Percentiles rank a stretch among this genome's conserved stretches.
phyloP scores from a whole-genome alignment of 2,888 invertebrate genomes.

The Clepsis dumicolana region DNA sequence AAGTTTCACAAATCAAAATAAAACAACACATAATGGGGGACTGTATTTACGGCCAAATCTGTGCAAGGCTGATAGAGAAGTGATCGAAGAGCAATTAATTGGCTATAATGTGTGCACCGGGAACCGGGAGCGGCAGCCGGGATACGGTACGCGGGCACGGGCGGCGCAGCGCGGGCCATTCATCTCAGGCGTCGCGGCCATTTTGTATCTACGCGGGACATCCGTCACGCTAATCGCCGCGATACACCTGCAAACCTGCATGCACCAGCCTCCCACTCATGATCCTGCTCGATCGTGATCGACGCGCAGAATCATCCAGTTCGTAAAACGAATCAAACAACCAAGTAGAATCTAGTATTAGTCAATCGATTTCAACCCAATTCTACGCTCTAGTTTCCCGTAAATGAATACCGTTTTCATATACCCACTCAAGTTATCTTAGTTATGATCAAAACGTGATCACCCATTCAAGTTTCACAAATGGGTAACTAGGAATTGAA shows the following conservation, averaged over 20 bases:
- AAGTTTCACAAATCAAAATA: background rate
- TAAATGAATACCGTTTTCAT: conserved; percentile 73
- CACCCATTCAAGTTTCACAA: conserved; percentile 81
- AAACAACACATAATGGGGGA: background rate
- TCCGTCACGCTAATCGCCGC: conserved; percentile 78
- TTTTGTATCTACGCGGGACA: conserved; percentile 71
- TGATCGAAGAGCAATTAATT: conserved; percentile 74
- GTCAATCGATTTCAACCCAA: conserved; percentile 46
- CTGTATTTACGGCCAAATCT: background rate
- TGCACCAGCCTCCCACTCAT: conserved; percentile 45
- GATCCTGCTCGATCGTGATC: conserved; percentile 34
- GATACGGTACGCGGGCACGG: conserved; percentile 45
- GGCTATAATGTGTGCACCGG: conserved; percentile 61
- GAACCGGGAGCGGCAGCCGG: conserved; percentile 49
- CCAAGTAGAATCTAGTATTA: background rate
- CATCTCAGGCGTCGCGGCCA: conserved; percentile 72
- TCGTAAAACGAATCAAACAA: background rate
- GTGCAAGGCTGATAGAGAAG: conserved; percentile 50
- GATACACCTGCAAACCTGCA: conserved; percentile 77
- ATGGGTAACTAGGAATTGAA: conserved; percentile 78
- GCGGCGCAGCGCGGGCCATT: conserved; percentile 59
- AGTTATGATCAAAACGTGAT: conserved; percentile 78
- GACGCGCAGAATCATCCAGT: conserved; percentile 18
- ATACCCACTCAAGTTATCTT: conserved; percentile 71
- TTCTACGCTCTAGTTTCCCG: conserved; percentile 55